Evolutionary conservation across 2,888 invertebrate species (phyloP), one percentile per base, ranked within the genome.

Genomic region (Adineta ricciae): DNA sequence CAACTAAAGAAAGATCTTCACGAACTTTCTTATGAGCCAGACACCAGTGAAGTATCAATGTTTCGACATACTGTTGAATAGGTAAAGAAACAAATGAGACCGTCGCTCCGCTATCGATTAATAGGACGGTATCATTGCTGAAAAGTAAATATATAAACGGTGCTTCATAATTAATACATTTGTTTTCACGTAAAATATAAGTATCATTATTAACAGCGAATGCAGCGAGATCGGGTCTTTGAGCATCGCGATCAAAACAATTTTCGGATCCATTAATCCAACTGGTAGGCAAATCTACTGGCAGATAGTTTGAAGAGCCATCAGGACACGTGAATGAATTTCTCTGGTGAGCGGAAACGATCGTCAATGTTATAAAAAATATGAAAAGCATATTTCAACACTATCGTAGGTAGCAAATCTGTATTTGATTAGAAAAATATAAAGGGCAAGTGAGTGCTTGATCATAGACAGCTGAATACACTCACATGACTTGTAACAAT

Each of bases 151-250:
- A 73, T 24, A 73, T 73, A 38, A 73, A 73, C 38, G 73, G 73
- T 38, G 73, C 73, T 73, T 73, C 73, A 41, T 73, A 73, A 14
- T 73, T 73, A n/a, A 73, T 73, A 73, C 73, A 73, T 73, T 73
- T 73, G 38, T 73, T 73, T 73, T 73, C 73, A 38, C 73, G 73
- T 41, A 73, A 36, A 24, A 73, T 73, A 38, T 73, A 73, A 24
- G 73, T 73, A 41, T 73, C 38, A 38, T 73, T 73, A 41, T 73
- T 73, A 2, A 73, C 7, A 73, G 73, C n/a, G 38, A 38, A 73
- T 24, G 38, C n/a, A 38, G 36, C 38, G 14, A 73, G 8, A 24
- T 73, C 73, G 11, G 41, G 73, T 24, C 8, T 5, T 73, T 41
- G 36, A 1, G 73, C 38, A 38, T 11, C 73, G 14, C 32, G 5